These are phyloP conservation scores for Zaprionus davidi DNA, from an alignment of 1,140 invertebrate species.

Conservation along the genomic window DNA sequence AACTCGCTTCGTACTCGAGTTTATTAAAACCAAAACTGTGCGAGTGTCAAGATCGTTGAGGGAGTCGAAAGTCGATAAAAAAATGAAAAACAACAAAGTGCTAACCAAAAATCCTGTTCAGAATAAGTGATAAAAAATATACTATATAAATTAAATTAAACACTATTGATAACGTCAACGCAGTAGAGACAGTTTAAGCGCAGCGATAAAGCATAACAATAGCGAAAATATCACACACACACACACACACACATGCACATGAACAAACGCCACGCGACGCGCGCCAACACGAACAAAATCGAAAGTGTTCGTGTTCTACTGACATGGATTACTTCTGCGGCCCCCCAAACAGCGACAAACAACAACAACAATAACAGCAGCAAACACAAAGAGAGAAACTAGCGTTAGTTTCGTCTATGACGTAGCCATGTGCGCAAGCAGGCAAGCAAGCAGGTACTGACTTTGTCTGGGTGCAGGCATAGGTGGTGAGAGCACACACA, in stretches of 20 bases:
- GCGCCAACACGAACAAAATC: conserved; percentile 68
- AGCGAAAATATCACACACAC: conserved; percentile 31
- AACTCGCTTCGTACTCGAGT: conserved; percentile 83
- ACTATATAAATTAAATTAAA: conserved; percentile 34
- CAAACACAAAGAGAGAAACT: conserved; percentile 57
- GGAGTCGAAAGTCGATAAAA: conserved; percentile 15
- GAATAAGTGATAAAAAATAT: conserved; percentile 57
- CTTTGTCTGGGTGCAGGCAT: no score
- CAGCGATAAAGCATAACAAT: conserved; percentile 23
- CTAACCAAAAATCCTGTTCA: conserved; percentile 32
- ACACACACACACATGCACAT: not conserved
- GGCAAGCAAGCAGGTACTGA: conserved; percentile 18
- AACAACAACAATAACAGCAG: conserved; percentile 23
- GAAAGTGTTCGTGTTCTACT: conserved; percentile 82
- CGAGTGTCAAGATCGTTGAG: conserved; percentile 74
- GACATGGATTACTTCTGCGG: conserved; percentile 81
- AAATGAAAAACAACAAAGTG: not conserved
- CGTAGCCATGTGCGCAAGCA: conserved; percentile 19
- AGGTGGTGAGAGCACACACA: conserved; percentile 36
- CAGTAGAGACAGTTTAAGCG: conserved; percentile 11
- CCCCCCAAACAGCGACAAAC: conserved; percentile 49
- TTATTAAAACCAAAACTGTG: conserved; percentile 84
- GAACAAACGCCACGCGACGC: conserved; percentile 48
- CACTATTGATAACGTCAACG: conserved; percentile 22
- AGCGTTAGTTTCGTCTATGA: conserved; percentile 68